phyloP scores from a whole-genome alignment of 2,797 vertebrate genomes.

The Octomys mimax region DNA sequence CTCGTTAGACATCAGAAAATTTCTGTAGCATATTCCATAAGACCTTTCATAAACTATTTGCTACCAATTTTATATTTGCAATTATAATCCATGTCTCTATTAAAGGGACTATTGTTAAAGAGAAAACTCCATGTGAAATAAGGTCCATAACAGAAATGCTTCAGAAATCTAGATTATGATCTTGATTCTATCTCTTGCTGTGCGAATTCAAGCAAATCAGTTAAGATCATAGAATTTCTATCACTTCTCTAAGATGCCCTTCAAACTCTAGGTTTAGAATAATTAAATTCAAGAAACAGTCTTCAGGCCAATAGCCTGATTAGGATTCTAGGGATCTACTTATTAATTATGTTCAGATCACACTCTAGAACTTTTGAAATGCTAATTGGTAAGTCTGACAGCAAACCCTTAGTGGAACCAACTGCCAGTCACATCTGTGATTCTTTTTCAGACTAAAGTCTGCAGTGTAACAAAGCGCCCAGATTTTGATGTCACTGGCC shows the following conservation, averaged over 20 bases:
- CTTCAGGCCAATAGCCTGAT: neutral
- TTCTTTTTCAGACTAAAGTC: slow-evolving; percentile 90
- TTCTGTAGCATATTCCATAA: neutral
- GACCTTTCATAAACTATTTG: neutral
- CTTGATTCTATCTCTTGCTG: neutral
- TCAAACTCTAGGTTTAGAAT: neutral
- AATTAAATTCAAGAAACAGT: neutral
- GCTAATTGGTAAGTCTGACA: neutral
- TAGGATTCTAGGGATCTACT: neutral
- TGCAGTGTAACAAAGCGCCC: slow-evolving; percentile 89
- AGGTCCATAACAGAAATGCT: neutral
- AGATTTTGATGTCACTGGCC: slow-evolving; percentile 91
- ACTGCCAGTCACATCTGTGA: neutral
- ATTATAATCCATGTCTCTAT: neutral
- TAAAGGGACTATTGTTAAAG: neutral
- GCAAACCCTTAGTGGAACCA: neutral
- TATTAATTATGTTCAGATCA: neutral
- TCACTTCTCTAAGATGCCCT: neutral
- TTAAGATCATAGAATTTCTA: neutral
- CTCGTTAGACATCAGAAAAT: neutral
- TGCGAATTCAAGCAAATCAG: slow-evolving; percentile 34
- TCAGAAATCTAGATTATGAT: neutral
- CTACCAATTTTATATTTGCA: slow-evolving; percentile 8
- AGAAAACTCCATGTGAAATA: neutral
- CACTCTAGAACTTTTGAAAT: neutral